A percentile compares a stretch with the other conserved stretches of the same genome.
Evolutionary conservation across 2,888 invertebrate species (phyloP).

Genomic region (Oxytorus armatus): DNA sequence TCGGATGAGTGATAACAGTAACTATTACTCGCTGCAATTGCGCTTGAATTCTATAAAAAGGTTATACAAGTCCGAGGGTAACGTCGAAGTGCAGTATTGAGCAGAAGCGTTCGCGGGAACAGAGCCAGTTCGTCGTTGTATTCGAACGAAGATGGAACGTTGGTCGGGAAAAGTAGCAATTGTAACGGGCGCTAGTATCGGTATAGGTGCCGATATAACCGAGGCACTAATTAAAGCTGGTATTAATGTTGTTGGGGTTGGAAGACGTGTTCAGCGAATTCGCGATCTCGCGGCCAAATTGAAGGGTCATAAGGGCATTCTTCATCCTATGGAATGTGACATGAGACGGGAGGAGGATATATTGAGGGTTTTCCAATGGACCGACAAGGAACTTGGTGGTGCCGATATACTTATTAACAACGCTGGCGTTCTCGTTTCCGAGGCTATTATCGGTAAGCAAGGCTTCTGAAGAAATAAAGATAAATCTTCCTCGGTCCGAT

Average conservation of each 20-base stretch:
- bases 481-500: too few species aligned
- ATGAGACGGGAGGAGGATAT: slow-evolving; percentile 86
- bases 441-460: slow-evolving; percentile 77
- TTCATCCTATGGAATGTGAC: slow-evolving; percentile 85
- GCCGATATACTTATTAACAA: slow-evolving; percentile 87
- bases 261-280: slow-evolving; percentile 85
- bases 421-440: slow-evolving; percentile 84
- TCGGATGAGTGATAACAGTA: too few species aligned
- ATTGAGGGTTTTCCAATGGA: slow-evolving; percentile 85
- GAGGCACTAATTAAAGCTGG: slow-evolving; percentile 85
- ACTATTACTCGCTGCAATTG: background rate
- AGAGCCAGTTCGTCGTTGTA: slow-evolving; percentile 19
- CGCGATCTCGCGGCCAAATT: slow-evolving; percentile 74
- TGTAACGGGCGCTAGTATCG: slow-evolving; percentile 88
- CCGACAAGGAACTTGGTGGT: slow-evolving; percentile 85
- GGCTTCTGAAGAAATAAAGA: background rate
- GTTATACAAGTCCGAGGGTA: background rate
- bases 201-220: slow-evolving; percentile 86
- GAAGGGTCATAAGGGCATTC: slow-evolving; percentile 75
- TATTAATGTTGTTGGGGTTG: slow-evolving; percentile 86
- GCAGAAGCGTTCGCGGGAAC: too few species aligned
- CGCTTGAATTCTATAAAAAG: background rate
- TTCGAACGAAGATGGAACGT: slow-evolving; percentile 85
- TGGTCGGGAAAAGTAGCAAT: slow-evolving; percentile 88
- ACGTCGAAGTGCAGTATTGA: background rate